phyloP scores from a whole-genome alignment of 2,113 vertebrate species.

The Vimba vimba region DNA sequence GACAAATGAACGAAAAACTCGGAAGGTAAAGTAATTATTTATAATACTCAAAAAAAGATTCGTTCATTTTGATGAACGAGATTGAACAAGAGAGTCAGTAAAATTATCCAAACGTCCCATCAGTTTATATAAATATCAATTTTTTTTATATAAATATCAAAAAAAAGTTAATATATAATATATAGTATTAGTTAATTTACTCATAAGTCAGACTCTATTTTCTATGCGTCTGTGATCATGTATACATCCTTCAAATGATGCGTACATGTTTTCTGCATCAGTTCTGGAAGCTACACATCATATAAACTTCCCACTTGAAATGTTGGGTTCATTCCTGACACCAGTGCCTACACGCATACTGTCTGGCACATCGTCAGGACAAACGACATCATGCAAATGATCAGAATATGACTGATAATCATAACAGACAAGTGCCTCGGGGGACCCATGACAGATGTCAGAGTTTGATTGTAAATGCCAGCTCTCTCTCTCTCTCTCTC shows the following conservation, averaged over 20 bases:
- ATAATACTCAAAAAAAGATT: too few relatives aligned
- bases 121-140: too few relatives aligned
- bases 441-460: constrained; percentile 76
- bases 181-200: neutral
- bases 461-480: constrained; percentile 75
- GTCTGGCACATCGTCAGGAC: constrained; percentile 3
- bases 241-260: neutral
- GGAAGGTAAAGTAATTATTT: too few relatives aligned
- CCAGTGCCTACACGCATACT: neutral
- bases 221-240: neutral
- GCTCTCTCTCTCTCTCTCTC: constrained; percentile 9
- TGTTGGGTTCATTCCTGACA: neutral
- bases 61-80: too few relatives aligned
- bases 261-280: neutral
- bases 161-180: too few relatives aligned
- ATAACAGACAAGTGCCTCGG: constrained; percentile 71
- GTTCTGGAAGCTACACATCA: constrained; percentile 1
- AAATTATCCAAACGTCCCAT: too few relatives aligned
- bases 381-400: constrained; percentile 67
- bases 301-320: neutral
- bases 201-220: neutral
- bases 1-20: too few relatives aligned
- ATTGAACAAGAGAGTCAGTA: too few relatives aligned
- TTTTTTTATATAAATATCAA: too few relatives aligned
- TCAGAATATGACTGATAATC: constrained; percentile 66